A percentile compares a stretch with the other conserved stretches of the same genome.
Evolutionary conservation across 2,113 vertebrate species (phyloP).

Genomic region (Pimephales promelas): DNA sequence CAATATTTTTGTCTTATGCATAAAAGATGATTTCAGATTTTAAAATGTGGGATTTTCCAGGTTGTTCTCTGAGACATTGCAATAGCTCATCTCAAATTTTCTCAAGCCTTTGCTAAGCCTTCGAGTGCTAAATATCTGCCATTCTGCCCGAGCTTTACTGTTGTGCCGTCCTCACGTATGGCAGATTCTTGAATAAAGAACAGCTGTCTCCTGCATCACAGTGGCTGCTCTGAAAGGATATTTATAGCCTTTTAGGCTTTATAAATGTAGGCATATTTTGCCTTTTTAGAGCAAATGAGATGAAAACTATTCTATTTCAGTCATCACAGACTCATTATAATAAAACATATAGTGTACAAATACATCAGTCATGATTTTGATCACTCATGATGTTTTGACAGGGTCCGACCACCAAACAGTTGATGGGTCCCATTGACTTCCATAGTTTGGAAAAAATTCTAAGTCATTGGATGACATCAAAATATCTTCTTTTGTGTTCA

Average conservation of each 20-base stretch:
- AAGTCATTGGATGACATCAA: no score
- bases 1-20: not conserved
- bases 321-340: not conserved
- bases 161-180: not conserved
- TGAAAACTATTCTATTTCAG: not conserved
- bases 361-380: no score
- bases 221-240: conserved; percentile 13
- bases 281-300: conserved; percentile 13
- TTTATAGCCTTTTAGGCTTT: conserved; percentile 17
- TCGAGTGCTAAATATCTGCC: conserved; percentile 28
- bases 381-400: no score
- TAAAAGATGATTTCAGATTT: not conserved
- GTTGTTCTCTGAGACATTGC: not conserved
- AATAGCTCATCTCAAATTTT: not conserved
- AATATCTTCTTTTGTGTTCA: no score
- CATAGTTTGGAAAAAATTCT: no score
- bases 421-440: no score
- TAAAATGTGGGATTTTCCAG: not conserved
- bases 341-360: no score
- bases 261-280: not conserved
- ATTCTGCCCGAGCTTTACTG: not conserved
- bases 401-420: no score
- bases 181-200: conserved; percentile 23
- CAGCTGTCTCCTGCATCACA: conserved; percentile 26
- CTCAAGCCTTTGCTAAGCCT: conserved; percentile 26